Conservation (phyloP, 2,113 vertebrate species). For the Ascaphus truei region DNA sequence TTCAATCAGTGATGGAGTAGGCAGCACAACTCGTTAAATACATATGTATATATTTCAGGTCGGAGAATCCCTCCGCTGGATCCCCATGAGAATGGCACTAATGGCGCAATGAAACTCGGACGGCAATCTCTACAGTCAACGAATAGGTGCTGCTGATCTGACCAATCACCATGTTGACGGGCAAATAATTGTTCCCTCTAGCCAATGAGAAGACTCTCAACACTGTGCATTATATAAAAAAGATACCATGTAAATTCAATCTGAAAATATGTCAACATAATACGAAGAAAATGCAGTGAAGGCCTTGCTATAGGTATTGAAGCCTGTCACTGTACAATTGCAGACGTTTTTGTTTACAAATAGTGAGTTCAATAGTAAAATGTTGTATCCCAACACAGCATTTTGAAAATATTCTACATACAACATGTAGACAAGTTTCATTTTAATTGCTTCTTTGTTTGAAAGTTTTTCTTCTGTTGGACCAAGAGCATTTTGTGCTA, state of each 20-base stretch:
- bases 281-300: too few species aligned
- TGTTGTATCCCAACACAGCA: too few species aligned
- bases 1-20: too few species aligned
- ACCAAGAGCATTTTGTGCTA: too few species aligned
- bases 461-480: too few species aligned
- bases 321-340: too few species aligned
- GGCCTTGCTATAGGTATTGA: too few species aligned
- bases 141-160: slow-evolving; percentile 84
- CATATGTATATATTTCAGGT: slow-evolving; percentile 62
- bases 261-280: too few species aligned
- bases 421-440: too few species aligned
- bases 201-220: background rate
- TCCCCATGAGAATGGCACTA: slow-evolving; percentile 78
- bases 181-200: background rate
- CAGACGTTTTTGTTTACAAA: background rate
- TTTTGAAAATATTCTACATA: too few species aligned
- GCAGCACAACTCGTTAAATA: background rate
- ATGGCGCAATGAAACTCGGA: slow-evolving; percentile 79
- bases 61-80: slow-evolving; percentile 89
- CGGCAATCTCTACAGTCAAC: slow-evolving; percentile 57
- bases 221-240: background rate
- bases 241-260: background rate
- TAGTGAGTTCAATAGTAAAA: too few species aligned
- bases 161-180: background rate
- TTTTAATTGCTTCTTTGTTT: too few species aligned